Percentiles rank a stretch among this genome's conserved stretches.
phyloP scores from a whole-genome alignment of 2,113 vertebrate species.

The Apus apus region DNA sequence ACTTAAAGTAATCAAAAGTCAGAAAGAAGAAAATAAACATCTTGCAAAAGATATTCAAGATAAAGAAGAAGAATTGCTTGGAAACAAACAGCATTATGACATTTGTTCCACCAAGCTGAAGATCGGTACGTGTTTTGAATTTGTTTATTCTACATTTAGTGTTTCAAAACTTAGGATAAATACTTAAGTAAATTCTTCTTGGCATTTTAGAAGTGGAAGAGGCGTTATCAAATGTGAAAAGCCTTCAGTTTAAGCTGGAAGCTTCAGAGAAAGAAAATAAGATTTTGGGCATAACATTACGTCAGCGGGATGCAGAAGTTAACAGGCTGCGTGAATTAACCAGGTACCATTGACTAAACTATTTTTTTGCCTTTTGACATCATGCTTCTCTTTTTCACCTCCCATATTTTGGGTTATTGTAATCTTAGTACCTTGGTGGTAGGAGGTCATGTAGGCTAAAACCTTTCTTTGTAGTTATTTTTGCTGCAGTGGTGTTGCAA shows the following conservation, averaged over 20 bases:
- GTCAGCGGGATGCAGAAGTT: constrained; percentile 84
- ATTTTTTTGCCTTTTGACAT: neutral
- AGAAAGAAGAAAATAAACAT: constrained; percentile 77
- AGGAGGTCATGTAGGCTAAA: neutral
- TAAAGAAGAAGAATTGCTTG: constrained; percentile 77
- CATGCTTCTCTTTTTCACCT: neutral
- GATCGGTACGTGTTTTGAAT: constrained; percentile 76
- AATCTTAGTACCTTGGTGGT: neutral
- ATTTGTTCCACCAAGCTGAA: constrained; percentile 73
- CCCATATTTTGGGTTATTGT: neutral
- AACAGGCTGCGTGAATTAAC: constrained; percentile 78
- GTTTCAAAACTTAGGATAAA: neutral
- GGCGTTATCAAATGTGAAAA: constrained; percentile 76
- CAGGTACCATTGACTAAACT: constrained; percentile 69
- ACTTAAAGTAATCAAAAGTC: constrained; percentile 74
- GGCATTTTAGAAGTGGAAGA: constrained; percentile 77
- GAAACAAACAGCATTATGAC: constrained; percentile 77
- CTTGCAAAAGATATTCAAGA: constrained; percentile 73
- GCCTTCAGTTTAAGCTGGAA: constrained; percentile 78
- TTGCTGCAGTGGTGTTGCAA: neutral
- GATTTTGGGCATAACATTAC: constrained; percentile 79
- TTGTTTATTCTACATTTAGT: neutral
- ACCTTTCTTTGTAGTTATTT: neutral
- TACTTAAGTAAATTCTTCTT: neutral
- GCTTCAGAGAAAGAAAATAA: constrained; percentile 81